phyloP scores from a whole-genome alignment of 2,888 invertebrate genomes.

The Lasioglossum calceatum region DNA sequence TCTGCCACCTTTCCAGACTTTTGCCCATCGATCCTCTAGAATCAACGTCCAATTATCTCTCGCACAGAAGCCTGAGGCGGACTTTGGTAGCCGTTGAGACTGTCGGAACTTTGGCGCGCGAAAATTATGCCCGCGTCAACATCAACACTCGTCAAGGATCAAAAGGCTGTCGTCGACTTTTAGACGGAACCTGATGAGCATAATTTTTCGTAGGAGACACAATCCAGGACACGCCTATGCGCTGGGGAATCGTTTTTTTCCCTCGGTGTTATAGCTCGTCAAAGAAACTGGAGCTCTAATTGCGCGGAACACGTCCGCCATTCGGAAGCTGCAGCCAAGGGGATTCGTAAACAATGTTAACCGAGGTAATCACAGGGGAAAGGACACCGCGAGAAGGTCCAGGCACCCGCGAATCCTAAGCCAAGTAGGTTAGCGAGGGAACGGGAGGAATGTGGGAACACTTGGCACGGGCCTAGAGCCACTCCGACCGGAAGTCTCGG shows the following conservation, averaged over 20 bases:
- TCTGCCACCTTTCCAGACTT: background rate
- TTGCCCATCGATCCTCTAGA: background rate
- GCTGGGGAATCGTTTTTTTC: background rate
- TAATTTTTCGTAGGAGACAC: background rate
- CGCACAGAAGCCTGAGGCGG: background rate
- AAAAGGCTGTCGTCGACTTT: background rate
- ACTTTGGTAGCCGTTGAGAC: background rate
- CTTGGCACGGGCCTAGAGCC: constrained; percentile 54
- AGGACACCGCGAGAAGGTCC: constrained; percentile 17
- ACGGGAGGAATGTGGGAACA: constrained; percentile 42
- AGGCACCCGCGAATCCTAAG: constrained; percentile 21
- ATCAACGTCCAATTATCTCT: background rate
- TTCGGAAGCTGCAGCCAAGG: constrained; percentile 9
- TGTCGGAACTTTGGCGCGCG: background rate
- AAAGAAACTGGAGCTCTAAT: constrained; percentile 4
- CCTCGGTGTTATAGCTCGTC: background rate
- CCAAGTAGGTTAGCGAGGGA: constrained; percentile 55
- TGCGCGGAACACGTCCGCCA: background rate
- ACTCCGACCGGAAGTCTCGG: constrained; percentile 49
- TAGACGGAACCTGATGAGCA: background rate
- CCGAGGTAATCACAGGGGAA: constrained; percentile 44
- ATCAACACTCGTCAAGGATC: background rate
- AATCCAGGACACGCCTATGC: background rate
- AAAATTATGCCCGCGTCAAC: background rate
- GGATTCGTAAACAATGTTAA: constrained; percentile 42